A percentile compares a stretch with the other conserved stretches of the same genome.
Evolutionary conservation across 1,140 invertebrate genomes (phyloP).

Genomic region (Neodiprion fabricii): DNA sequence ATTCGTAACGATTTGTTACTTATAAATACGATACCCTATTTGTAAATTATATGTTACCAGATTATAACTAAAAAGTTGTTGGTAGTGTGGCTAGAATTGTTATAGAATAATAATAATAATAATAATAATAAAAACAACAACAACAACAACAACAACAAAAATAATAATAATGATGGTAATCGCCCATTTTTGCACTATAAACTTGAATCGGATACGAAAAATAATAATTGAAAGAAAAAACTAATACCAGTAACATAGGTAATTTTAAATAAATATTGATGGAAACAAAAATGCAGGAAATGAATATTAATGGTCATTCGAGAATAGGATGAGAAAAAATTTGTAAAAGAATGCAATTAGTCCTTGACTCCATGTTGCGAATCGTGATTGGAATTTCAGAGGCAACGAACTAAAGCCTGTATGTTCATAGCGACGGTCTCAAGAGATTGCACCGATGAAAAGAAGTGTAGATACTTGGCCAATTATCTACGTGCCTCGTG

Average conservation of each 20-base stretch:
- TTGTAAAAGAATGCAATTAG: not conserved
- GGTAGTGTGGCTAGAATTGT: not conserved
- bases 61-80: not conserved
- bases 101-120: not conserved
- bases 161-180: too few species aligned
- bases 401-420: not conserved
- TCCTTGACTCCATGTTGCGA: constrained; percentile 8
- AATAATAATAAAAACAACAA: too few species aligned
- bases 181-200: not conserved
- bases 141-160: too few species aligned
- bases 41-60: too few species aligned
- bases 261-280: constrained; percentile 12
- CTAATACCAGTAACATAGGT: not conserved
- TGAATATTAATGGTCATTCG: constrained; percentile 1
- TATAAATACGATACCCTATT: too few species aligned
- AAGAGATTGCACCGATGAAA: constrained; percentile 5
- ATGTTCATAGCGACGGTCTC: not conserved
- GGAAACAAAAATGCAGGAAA: constrained; percentile 8
- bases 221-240: not conserved
- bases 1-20: too few species aligned
- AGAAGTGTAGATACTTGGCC: constrained; percentile 28
- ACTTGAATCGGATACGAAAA: not conserved
- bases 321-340: not conserved
- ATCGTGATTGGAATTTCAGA: constrained; percentile 7
- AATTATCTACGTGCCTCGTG: constrained; percentile 36